These are phyloP conservation scores for Trachythela sp. DNA, from an alignment of 64 coral and sea anemone species.

Conservation along the genomic window DNA sequence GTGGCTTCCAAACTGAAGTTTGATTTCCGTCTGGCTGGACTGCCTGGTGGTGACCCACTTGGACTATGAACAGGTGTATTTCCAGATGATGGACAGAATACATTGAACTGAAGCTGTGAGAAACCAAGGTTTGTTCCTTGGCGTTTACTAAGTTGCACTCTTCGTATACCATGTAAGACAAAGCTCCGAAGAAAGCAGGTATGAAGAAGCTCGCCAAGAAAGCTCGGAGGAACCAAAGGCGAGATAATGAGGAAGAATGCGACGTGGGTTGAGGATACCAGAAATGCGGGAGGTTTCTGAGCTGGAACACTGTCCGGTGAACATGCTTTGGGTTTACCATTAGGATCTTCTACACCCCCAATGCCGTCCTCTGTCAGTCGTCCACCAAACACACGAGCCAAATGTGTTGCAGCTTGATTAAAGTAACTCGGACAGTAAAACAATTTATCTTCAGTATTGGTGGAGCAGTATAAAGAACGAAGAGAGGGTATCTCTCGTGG, in stretches of 20 bases:
- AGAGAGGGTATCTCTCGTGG: conserved; percentile 56
- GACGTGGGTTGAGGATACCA: conserved; percentile 59
- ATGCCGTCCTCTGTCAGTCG: conserved; percentile 62
- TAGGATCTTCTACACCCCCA: conserved; percentile 20
- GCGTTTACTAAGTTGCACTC: conserved; percentile 47
- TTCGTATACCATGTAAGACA: conserved; percentile 55
- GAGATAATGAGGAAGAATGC: conserved; percentile 64
- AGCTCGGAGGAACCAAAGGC: conserved; percentile 61
- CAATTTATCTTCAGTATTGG: conserved; percentile 57
- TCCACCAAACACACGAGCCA: conserved; percentile 89
- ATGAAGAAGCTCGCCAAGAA: conserved; percentile 51
- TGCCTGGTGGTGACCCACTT: background rate
- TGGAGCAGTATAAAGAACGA: conserved; percentile 62
- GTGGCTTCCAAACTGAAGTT: background rate
- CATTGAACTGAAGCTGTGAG: conserved; percentile 40
- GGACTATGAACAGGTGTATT: background rate
- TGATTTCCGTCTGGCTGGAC: background rate
- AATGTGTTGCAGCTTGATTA: conserved; percentile 38
- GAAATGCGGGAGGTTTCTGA: conserved; percentile 56
- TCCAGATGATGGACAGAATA: background rate
- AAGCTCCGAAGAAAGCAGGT: conserved; percentile 63
- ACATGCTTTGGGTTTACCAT: background rate
- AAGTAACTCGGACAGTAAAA: conserved; percentile 80
- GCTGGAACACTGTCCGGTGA: background rate
- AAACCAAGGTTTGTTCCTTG: conserved; percentile 59